Conservation (phyloP, 2,113 vertebrate genomes). For the Phoxinus phoxinus region DNA sequence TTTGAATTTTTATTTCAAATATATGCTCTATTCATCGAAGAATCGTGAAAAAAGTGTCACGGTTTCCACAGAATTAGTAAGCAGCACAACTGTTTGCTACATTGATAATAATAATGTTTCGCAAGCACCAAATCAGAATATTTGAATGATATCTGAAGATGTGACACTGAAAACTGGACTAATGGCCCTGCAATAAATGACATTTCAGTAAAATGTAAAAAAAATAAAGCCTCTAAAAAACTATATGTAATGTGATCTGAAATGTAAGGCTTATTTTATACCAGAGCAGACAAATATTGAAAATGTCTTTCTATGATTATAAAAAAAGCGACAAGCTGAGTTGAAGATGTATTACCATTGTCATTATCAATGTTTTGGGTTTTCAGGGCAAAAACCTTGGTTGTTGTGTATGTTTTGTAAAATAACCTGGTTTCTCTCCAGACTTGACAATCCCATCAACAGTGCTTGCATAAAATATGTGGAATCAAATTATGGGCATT, state of each 20-base stretch:
- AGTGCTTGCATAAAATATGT: background rate
- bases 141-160: background rate
- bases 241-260: background rate
- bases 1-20: background rate
- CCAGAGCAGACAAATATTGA: background rate
- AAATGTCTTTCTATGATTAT: background rate
- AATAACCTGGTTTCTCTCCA: conserved; percentile 10
- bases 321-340: background rate
- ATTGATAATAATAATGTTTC: background rate
- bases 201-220: background rate
- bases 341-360: background rate
- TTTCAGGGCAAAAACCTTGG: conserved; percentile 63
- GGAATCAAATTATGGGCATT: background rate
- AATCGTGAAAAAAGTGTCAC: background rate
- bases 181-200: background rate
- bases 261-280: background rate
- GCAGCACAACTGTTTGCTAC: background rate
- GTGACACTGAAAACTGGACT: background rate
- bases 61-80: too few relatives aligned
- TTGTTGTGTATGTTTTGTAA: conserved; percentile 53
- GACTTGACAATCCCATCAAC: conserved; percentile 40
- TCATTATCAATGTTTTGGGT: background rate
- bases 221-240: background rate
- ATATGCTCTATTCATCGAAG: background rate
- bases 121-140: background rate